A percentile compares a stretch with the other conserved stretches of the same genome.
These are phyloP conservation scores for Casuarius casuarius DNA, from an alignment of 2,113 vertebrate genomes.

Conservation along the genomic window DNA sequence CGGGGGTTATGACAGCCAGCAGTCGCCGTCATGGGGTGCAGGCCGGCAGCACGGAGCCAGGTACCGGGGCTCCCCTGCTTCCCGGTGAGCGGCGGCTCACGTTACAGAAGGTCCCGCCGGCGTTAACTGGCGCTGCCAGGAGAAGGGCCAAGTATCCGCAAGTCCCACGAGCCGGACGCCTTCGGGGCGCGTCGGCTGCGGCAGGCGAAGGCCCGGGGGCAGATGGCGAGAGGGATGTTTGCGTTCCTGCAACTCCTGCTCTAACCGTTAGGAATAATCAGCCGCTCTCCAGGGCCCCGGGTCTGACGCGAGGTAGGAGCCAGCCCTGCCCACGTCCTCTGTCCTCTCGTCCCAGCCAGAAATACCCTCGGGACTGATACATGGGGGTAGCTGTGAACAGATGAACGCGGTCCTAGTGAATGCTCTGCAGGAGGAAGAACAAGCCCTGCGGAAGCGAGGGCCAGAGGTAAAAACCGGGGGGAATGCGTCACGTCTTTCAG, in stretches of 20 bases:
- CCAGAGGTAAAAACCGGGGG: not conserved
- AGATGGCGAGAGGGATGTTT: slow-evolving; percentile 39
- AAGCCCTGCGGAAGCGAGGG: fast-evolving
- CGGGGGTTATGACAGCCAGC: not conserved
- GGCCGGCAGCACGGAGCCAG: not conserved
- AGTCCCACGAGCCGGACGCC: not conserved
- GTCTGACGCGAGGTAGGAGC: fast-evolving
- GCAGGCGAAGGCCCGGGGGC: not conserved
- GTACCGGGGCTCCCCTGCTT: not conserved
- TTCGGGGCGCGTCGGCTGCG: fast-evolving
- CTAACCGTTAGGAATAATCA: not conserved
- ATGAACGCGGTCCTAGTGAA: not conserved
- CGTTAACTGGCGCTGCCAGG: not conserved
- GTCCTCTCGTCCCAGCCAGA: not conserved
- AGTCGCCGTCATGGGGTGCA: not conserved
- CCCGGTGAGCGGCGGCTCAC: not conserved
- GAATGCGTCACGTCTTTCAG: not conserved
- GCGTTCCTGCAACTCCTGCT: not conserved
- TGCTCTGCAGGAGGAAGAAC: not conserved
- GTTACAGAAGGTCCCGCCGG: not conserved
- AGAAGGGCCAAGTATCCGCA: not conserved
- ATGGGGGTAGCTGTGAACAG: not conserved
- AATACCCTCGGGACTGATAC: not conserved
- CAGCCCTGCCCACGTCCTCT: not conserved
- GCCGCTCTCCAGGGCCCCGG: not conserved